A percentile compares a stretch with the other conserved stretches of the same genome.
Conservation (phyloP, 2,888 invertebrate genomes). For the Petrophora chlorosata region DNA sequence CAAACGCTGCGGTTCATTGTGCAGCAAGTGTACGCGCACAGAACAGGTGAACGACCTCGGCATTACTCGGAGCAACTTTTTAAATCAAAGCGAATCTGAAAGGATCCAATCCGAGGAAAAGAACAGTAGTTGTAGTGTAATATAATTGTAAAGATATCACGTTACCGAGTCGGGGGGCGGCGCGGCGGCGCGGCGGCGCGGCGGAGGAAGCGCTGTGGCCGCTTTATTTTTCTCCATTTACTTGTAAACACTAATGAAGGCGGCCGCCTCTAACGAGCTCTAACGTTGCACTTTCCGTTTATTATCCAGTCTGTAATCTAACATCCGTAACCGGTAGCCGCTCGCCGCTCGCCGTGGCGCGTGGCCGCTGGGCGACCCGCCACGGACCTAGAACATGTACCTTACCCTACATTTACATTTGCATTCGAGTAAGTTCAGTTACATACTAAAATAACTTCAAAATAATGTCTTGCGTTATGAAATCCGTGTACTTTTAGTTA, state of each 20-base stretch:
- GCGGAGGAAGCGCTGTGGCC: conserved; percentile 37
- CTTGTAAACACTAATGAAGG: conserved; percentile 73
- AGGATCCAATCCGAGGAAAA: conserved; percentile 4
- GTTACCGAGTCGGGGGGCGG: conserved; percentile 8
- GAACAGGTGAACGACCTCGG: background rate
- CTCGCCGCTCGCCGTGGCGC: too few species aligned
- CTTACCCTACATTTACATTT: too few species aligned
- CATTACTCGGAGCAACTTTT: conserved; percentile 8
- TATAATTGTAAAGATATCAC: conserved; percentile 30
- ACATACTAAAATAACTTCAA: too few species aligned
- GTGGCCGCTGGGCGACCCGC: too few species aligned
- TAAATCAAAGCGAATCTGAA: conserved; percentile 14
- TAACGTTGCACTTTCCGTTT: conserved; percentile 63
- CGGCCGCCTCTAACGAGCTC: conserved; percentile 67
- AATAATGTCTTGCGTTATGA: too few species aligned
- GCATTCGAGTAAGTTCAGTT: background rate
- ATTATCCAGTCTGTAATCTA: conserved; percentile 68
- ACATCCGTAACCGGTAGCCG: conserved; percentile 35
- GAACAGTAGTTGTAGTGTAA: conserved; percentile 4
- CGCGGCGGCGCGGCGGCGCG: conserved; percentile 4
- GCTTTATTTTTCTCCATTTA: conserved; percentile 62
- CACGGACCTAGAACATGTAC: background rate
- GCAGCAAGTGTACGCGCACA: too few species aligned
- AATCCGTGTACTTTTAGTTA: too few species aligned
- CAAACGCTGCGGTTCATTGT: too few species aligned